phyloP scores from a whole-genome alignment of 2,888 invertebrate species.

The Pherbina coryleti region DNA sequence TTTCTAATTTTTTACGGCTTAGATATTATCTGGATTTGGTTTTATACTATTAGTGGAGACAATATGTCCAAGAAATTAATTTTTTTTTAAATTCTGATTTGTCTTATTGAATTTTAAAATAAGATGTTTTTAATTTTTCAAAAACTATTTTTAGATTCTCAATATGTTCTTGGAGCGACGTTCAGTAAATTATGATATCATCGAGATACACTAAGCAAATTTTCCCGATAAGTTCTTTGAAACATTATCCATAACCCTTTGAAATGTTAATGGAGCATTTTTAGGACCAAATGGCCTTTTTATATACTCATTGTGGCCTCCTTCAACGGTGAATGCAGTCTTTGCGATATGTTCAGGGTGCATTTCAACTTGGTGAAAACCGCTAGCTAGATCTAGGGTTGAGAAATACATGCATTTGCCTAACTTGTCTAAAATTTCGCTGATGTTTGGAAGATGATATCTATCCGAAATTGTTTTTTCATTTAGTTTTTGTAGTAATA shows the following conservation, averaged over 20 bases:
- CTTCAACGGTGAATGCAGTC: constrained; percentile 41
- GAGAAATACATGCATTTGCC: constrained; percentile 31
- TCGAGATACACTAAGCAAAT: constrained; percentile 44
- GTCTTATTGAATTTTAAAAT: constrained; percentile 53
- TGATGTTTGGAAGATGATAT: constrained; percentile 38
- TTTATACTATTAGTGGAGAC: constrained; percentile 58
- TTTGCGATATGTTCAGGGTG: constrained; percentile 41
- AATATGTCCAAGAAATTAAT: constrained; percentile 59
- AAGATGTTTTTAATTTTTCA: constrained; percentile 12
- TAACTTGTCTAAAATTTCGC: constrained; percentile 38
- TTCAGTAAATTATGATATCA: constrained; percentile 38
- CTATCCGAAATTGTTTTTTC: constrained; percentile 37
- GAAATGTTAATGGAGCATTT: constrained; percentile 49
- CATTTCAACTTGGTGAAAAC: constrained; percentile 48
- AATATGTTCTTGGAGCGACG: constrained; percentile 36
- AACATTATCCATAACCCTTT: constrained; percentile 46
- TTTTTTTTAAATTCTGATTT: constrained; percentile 55
- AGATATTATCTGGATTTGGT: constrained; percentile 59
- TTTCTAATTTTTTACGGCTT: constrained; percentile 48
- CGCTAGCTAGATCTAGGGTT: constrained; percentile 44
- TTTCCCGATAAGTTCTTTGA: constrained; percentile 40
- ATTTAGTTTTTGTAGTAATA: constrained; percentile 38
- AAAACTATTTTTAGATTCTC: constrained; percentile 53
- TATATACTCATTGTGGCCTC: constrained; percentile 46
- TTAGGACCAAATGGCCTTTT: constrained; percentile 49